Evolutionary conservation across 2,888 invertebrate genomes (phyloP).

Genomic region (Philopedon plagiatum): DNA sequence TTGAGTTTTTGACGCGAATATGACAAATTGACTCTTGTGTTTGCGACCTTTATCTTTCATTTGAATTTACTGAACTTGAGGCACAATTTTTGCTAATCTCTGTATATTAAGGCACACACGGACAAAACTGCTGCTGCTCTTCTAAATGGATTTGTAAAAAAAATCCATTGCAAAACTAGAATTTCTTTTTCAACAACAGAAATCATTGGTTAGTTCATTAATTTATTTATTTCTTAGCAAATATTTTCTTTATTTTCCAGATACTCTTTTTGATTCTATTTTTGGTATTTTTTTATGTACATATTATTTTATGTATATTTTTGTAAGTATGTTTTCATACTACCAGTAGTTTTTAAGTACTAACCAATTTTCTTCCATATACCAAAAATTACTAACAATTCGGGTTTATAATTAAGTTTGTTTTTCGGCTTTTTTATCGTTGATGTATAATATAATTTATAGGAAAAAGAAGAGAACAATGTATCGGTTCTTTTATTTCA

Average conservation of each 20-base stretch:
- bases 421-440: slow-evolving; percentile 4
- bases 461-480: slow-evolving; percentile 10
- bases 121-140: too few species aligned
- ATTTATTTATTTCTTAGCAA: neutral
- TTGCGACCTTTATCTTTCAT: too few species aligned
- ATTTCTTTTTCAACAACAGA: too few species aligned
- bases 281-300: slow-evolving; percentile 19
- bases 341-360: slow-evolving; percentile 28
- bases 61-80: too few species aligned
- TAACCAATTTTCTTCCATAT: slow-evolving; percentile 26
- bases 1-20: too few species aligned
- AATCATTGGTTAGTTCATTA: too few species aligned
- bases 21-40: too few species aligned
- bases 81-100: too few species aligned
- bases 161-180: too few species aligned
- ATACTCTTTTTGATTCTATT: neutral
- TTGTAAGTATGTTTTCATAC: slow-evolving; percentile 40
- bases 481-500: neutral
- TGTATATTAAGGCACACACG: too few species aligned
- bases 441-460: slow-evolving; percentile 1
- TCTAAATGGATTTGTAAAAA: too few species aligned
- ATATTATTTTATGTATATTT: slow-evolving; percentile 36
- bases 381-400: slow-evolving; percentile 30
- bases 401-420: slow-evolving; percentile 16
- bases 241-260: neutral